Percentiles rank a stretch among this genome's conserved stretches.
Evolutionary conservation across 37 sponge, comb jelly and placozoan genomes (phyloP).

Genomic region (Amphimedon queenslandica): DNA sequence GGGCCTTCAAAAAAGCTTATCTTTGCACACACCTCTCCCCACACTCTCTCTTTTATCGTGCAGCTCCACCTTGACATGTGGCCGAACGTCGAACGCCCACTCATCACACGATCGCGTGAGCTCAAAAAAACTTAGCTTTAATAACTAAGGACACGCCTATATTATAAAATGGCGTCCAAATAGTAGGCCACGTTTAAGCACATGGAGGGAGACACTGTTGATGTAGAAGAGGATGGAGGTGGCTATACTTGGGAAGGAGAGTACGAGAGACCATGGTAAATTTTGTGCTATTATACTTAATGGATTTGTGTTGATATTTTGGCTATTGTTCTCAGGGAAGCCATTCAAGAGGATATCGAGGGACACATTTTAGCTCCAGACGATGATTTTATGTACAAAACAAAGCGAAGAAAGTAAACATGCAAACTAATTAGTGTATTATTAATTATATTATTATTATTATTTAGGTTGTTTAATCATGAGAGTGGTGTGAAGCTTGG

Average conservation of each 20-base stretch:
- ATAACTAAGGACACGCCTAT: no score
- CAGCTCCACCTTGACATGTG: no score
- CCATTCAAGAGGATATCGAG: conserved; percentile 46
- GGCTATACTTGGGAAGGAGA: conserved; percentile 76
- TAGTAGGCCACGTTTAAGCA: no score
- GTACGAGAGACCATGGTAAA: conserved; percentile 81
- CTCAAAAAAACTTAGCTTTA: no score
- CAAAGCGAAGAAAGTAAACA: conserved; percentile 55
- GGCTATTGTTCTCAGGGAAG: conserved; percentile 45
- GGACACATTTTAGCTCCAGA: conserved; percentile 33
- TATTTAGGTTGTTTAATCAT: conserved; percentile 31
- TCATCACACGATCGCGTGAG: no score
- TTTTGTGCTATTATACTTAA: not conserved
- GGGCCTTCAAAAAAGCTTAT: no score
- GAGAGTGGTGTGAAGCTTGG: conserved; percentile 37
- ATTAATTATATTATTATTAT: not conserved
- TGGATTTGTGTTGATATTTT: not conserved
- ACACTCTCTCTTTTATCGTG: no score
- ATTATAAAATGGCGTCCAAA: no score
- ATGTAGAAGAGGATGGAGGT: conserved; percentile 29
- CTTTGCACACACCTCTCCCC: no score
- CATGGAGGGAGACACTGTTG: no score
- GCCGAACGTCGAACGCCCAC: no score
- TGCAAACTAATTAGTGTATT: not conserved
- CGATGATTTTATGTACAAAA: conserved; percentile 46